Conservation (phyloP, 1,140 invertebrate genomes). For the Ruditapes philippinarum region DNA sequence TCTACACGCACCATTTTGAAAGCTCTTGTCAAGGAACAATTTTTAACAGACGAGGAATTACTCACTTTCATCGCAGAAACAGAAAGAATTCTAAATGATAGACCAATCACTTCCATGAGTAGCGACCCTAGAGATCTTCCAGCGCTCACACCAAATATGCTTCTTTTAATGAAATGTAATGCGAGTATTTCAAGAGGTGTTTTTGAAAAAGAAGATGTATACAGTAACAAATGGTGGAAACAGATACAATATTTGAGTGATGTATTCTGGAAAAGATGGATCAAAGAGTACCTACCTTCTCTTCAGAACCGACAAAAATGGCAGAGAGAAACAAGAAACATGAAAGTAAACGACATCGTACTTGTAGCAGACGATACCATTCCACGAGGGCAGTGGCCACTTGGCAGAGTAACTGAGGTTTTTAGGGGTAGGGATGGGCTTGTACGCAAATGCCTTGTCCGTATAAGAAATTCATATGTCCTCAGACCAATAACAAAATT, state of each 20-base stretch:
- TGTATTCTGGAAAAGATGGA: neutral
- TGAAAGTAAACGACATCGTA: neutral
- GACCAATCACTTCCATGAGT: slow-evolving; percentile 56
- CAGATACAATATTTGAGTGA: slow-evolving; percentile 59
- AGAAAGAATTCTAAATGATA: slow-evolving; percentile 62
- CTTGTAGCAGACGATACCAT: neutral
- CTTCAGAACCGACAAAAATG: neutral
- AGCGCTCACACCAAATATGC: slow-evolving; percentile 55
- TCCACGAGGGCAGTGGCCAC: slow-evolving; percentile 52
- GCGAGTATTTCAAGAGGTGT: neutral
- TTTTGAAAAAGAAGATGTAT: slow-evolving; percentile 24
- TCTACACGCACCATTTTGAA: neutral
- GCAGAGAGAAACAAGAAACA: neutral
- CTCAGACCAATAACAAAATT: no score
- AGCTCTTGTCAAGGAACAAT: neutral
- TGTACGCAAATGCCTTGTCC: no score
- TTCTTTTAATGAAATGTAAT: slow-evolving; percentile 52
- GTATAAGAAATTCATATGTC: no score
- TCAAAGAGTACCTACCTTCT: neutral
- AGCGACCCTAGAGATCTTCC: slow-evolving; percentile 15
- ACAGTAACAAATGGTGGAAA: slow-evolving; percentile 51
- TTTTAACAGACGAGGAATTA: slow-evolving; percentile 35
- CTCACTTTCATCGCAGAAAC: slow-evolving; percentile 57
- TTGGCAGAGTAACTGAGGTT: no score
- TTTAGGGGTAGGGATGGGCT: no score